Evolutionary conservation across 2,888 invertebrate genomes (phyloP), one percentile per base, ranked within the genome.

Genomic region (Callimorpha dominula): DNA sequence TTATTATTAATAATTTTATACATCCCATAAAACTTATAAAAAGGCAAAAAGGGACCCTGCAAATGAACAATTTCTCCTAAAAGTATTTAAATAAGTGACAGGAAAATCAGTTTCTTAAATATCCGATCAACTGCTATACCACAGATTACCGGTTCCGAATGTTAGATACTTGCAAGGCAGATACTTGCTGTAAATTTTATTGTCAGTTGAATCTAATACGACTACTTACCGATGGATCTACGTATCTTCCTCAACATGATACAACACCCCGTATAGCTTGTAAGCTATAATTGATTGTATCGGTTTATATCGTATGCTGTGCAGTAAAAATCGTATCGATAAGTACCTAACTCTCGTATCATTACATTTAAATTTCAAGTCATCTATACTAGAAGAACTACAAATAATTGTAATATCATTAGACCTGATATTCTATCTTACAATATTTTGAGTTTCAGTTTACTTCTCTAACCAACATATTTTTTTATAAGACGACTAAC

Each of bases 261-360:
- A 60, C 20, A 60, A 1, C 60, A 60, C 20, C 31, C 60, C 20
- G 60, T 31, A 60, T 60, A 20, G 14, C 31, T 65, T 50, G 20
- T 20, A 15, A 65, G 49, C 49, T 65, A 49, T 65, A 65, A 65
- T 65, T 31, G 49, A 65, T 65, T 65, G 49, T 65, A n/a, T 49
- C 65, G 65, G 49, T 65, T 64, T 65, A 49, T 17, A 50, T 31
- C 65, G 65, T 49, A 31, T 65, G 31, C 31, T 65, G 9, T 65
- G 31, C 65, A n/a, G 65, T 65, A 65, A 11, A 31, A 65, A 20
- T 50, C 65, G 20, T 50, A 65, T 50, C 49, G 65, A 65, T 50
- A 65, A 17, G 31, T 65, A n/a, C n/a, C n/a, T n/a, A 46, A 65
- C 11, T 65, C 20, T 20, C 14, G 6, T 20, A 14, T 17, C 65